Evolutionary conservation across 2,113 vertebrate species (phyloP), one percentile per base, ranked within the genome.

Genomic region (Tinamus guttatus): DNA sequence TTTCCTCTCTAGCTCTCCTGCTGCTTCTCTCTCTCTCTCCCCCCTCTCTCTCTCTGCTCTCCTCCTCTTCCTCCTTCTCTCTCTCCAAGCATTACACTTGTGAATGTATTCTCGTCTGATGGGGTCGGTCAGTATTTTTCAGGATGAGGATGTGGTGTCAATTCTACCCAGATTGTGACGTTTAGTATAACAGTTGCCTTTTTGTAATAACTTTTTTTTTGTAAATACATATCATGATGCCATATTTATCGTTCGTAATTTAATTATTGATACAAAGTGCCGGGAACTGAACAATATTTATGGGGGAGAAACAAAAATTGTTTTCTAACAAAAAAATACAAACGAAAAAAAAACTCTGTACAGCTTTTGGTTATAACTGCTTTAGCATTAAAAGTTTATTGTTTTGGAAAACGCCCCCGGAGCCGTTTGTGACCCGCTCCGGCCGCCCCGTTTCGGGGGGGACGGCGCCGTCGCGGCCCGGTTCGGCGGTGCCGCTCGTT

Each of bases 171-270:
- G 98, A 99, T 99, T 99, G 99, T 99, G 99, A 99, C 97, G 98
- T 99, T 99, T 98, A 99, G 99, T 99, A 99, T 98, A 98, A 97
- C 98, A 98, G 99, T 99, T 99, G 99, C 99, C 99, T 99, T 99
- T 97, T 99, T 99, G 99, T 99, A 99, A 99, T 98, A 99, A 99
- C 98, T 98, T 98, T 98, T 97, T 97, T 98, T 98, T 98, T 99
- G 99, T 99, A 99, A 99, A 99, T 99, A 99, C 98, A 99, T 99
- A 99, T 98, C 99, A 99, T 98, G 98, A 99, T 99, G 99, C 99
- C 99, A 99, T 99, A 99, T 99, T 99, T 99, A 99, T 99, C 99
- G 95, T 99, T 99, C 99, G 99, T 99, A 99, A 99, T 99, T 99
- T 99, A 99, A 99, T 99, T 99, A 99, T 99, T 98, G 98, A 98